These are phyloP conservation scores for Macrobrachium rosenbergii DNA, from an alignment of 1,140 invertebrate species.

Conservation along the genomic window DNA sequence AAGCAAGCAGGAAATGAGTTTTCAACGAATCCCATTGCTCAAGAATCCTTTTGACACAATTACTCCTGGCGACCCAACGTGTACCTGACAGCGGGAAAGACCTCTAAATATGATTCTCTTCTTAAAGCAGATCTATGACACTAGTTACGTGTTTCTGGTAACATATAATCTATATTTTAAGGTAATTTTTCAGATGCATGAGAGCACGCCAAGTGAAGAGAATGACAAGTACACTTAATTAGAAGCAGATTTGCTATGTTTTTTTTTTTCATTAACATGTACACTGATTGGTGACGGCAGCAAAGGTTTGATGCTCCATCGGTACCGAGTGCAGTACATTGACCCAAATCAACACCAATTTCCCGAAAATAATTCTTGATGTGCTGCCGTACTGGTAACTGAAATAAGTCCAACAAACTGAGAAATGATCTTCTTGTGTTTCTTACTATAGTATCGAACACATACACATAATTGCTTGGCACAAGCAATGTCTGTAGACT, in stretches of 20 bases:
- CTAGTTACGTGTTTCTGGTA: no score
- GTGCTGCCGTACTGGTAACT: conserved; percentile 22
- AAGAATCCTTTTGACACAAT: conserved; percentile 8
- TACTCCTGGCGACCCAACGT: conserved; percentile 18
- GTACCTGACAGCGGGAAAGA: conserved; percentile 4
- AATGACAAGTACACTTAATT: neutral
- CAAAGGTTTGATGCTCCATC: conserved; percentile 45
- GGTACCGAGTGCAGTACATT: conserved; percentile 1
- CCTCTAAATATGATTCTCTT: no score
- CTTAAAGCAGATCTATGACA: no score
- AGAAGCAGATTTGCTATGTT: neutral
- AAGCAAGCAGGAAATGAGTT: conserved; percentile 37
- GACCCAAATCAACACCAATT: conserved; percentile 36
- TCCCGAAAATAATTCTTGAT: conserved; percentile 38
- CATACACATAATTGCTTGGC: conserved; percentile 32
- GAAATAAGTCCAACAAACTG: conserved; percentile 31
- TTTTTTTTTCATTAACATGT: conserved; percentile 35
- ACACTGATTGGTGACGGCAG: conserved; percentile 25
- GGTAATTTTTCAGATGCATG: no score
- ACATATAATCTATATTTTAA: no score
- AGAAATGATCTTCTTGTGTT: conserved; percentile 5
- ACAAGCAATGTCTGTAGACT: conserved; percentile 37
- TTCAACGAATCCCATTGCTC: conserved; percentile 36
- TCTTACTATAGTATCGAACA: conserved; percentile 29
- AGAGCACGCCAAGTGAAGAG: no score